Evolutionary conservation across 2,888 invertebrate species (phyloP).

Genomic region (Hylaea fasciaria): DNA sequence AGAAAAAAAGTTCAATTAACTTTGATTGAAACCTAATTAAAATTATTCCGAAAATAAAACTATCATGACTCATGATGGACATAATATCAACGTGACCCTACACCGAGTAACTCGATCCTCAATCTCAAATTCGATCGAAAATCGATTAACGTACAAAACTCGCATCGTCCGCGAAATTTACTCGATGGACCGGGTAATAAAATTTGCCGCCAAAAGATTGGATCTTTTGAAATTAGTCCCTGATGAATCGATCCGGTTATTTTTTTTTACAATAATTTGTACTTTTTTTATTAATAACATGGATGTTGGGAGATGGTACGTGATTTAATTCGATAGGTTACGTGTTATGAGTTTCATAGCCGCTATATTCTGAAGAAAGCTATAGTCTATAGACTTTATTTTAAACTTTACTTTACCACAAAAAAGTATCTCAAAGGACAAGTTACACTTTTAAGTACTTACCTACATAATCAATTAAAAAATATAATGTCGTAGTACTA

Average conservation of each 20-base stretch:
- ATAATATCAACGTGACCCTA: constrained; percentile 7
- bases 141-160: constrained; percentile 14
- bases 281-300: not conserved
- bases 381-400: not conserved
- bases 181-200: constrained; percentile 16
- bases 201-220: constrained; percentile 27
- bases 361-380: not conserved
- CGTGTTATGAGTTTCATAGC: not conserved
- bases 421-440: too few relatives aligned
- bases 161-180: constrained; percentile 16
- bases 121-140: constrained; percentile 17
- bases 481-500: too few relatives aligned
- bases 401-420: too few relatives aligned
- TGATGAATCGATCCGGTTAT: constrained; percentile 24
- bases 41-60: not conserved
- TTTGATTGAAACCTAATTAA: not conserved
- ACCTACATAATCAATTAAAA: too few relatives aligned
- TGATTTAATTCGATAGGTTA: constrained; percentile 6
- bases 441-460: too few relatives aligned
- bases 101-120: constrained; percentile 16
- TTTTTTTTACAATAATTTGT: constrained; percentile 4
- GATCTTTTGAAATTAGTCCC: constrained; percentile 34
- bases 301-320: constrained; percentile 7
- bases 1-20: too few relatives aligned
- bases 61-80: not conserved